Base-by-base conservation (phyloP, 2,888 invertebrate genomes). In the Antheraea yamamai region DNA sequence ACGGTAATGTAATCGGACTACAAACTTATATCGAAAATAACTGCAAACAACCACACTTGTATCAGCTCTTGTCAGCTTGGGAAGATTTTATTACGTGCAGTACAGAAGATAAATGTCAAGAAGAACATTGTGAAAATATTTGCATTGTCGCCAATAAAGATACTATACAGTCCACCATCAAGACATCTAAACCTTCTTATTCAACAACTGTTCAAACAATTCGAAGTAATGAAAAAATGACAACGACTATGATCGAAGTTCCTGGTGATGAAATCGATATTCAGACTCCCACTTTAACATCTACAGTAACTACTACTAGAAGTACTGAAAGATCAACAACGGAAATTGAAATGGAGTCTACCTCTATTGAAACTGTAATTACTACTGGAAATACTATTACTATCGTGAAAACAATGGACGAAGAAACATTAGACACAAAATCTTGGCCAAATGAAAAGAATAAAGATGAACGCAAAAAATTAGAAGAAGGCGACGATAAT, bases 1-100 rank as follows among this genome's bases (percentile, higher is more conserved):
- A 90, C 35, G 82, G 81, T 39, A 85, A 90, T 73, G 85, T 94
- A 10, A 79, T 87, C 39, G 95, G 90, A 23, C 77, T 93, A 14
- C 94, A 95, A 82, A 93, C 92, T 0, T 95, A 94, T 79, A 84
- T 92, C 51, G 87, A 88, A 51, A 89, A 88, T 35, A 79, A 88
- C 75, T 95, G 95, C 79, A 87, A 87, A 66, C 86, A 83, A 73
- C 95, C 94, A 12, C 87, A 92, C 78, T 81, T 93, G 0, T 95
- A 93, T 79, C 93, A 93, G 77, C 78, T 88, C 2, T 76, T 94
- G 10, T 81, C 86, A 1, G 82, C 86, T 0, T 93, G 94, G 93
- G 85, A 89, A 1, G 86, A 82, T 55, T 91, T 94, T 47, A 85
- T 95, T 64, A 78, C 81, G 0, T 95, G 95, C 76, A 89, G 89